Conservation (phyloP, 1,140 invertebrate species). For the Drosophila sturtevanti region DNA sequence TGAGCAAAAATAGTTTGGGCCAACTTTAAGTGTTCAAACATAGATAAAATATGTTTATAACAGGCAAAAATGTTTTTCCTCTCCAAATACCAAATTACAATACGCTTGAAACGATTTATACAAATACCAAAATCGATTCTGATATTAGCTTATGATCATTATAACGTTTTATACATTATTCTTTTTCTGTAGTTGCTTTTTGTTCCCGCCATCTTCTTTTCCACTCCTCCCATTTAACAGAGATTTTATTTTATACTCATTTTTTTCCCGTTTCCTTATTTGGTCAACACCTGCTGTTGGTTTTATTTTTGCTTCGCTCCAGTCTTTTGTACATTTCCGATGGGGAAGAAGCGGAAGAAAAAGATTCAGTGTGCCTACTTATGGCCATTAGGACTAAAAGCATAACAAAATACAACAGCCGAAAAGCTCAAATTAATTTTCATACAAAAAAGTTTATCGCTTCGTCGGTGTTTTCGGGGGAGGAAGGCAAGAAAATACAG, state of each 20-base stretch:
- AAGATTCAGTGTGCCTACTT: conserved; percentile 61
- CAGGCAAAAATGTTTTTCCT: no score
- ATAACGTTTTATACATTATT: neutral
- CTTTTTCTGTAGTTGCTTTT: neutral
- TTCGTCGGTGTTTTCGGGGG: conserved; percentile 16
- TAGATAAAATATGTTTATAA: no score
- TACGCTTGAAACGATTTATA: neutral
- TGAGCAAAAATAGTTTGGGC: no score
- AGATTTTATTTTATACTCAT: conserved; percentile 8
- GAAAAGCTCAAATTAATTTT: conserved; percentile 76
- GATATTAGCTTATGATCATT: conserved; percentile 7
- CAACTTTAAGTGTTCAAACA: no score
- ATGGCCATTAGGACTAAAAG: conserved; percentile 74
- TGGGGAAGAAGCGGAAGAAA: neutral
- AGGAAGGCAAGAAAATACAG: neutral
- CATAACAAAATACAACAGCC: conserved; percentile 59
- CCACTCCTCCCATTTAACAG: conserved; percentile 1
- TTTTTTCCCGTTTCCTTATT: neutral
- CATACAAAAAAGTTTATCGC: conserved; percentile 72
- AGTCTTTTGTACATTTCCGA: neutral
- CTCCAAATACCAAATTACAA: neutral
- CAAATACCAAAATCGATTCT: neutral
- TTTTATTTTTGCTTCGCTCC: neutral
- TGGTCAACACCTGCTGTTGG: conserved; percentile 6
- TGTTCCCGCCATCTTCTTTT: neutral